Percentiles rank a stretch among this genome's conserved stretches.
phyloP scores from a whole-genome alignment of 1,140 invertebrate species.

The Scaptomyza pallida region DNA sequence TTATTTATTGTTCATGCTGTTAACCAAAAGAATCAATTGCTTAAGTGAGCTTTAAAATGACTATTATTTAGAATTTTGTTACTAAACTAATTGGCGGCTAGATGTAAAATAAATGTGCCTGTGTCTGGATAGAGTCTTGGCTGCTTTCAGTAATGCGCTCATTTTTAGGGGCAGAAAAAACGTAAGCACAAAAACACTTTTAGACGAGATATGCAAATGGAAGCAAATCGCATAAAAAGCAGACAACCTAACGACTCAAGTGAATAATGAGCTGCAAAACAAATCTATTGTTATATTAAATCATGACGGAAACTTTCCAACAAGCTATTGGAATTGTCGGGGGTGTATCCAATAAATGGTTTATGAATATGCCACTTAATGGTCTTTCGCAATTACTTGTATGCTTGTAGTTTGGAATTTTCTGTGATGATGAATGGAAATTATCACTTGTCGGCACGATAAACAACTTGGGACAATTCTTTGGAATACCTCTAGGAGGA shows the following conservation, averaged over 20 bases:
- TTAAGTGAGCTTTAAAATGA: slow-evolving; percentile 13
- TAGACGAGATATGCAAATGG: slow-evolving; percentile 40
- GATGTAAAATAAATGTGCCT: slow-evolving; percentile 12
- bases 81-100: neutral
- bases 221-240: slow-evolving; percentile 12
- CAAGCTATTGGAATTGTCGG: slow-evolving; percentile 6
- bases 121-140: slow-evolving; percentile 15
- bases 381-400: slow-evolving; percentile 60
- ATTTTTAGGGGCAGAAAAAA: slow-evolving; percentile 27
- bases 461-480: slow-evolving; percentile 89
- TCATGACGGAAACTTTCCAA: slow-evolving; percentile 83
- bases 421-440: slow-evolving; percentile 86
- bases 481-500: slow-evolving; percentile 88
- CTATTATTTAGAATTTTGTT: slow-evolving; percentile 2
- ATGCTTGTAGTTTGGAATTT: slow-evolving; percentile 72
- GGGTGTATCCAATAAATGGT: neutral
- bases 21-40: slow-evolving; percentile 2
- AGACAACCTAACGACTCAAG: slow-evolving; percentile 20
- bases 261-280: slow-evolving; percentile 25
- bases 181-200: slow-evolving; percentile 1
- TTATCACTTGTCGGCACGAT: slow-evolving; percentile 89
- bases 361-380: neutral
- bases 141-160: neutral
- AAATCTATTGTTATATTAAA: slow-evolving; percentile 52
- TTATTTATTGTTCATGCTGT: slow-evolving; percentile 10